A percentile compares a stretch with the other conserved stretches of the same genome.
Evolutionary conservation across 2,797 vertebrate species (phyloP).

Genomic region (Bucorvus abyssinicus): DNA sequence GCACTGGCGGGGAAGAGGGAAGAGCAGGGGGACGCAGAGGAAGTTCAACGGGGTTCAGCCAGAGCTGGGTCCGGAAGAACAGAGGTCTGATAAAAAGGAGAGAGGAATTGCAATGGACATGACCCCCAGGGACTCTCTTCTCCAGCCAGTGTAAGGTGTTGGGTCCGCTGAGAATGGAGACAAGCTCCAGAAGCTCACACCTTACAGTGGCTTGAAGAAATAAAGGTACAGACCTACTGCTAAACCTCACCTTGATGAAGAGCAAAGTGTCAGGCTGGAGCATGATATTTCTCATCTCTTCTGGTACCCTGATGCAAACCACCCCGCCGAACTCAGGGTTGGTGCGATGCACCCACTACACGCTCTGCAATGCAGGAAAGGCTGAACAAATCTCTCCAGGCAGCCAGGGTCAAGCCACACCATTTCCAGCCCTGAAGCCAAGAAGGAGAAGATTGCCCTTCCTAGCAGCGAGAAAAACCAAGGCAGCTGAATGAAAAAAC

Average conservation of each 20-base stretch:
- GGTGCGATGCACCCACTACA: neutral
- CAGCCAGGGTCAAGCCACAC: slow-evolving; percentile 7
- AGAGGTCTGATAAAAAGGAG: slow-evolving; percentile 11
- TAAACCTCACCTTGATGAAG: neutral
- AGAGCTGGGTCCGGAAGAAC: neutral
- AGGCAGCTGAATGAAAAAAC: neutral
- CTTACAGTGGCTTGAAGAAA: neutral
- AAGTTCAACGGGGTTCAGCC: slow-evolving; percentile 50
- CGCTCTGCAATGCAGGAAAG: neutral
- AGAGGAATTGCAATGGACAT: neutral
- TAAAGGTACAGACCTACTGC: neutral
- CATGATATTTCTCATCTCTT: neutral
- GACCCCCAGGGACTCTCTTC: neutral
- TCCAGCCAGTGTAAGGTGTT: neutral
- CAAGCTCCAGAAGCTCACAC: neutral
- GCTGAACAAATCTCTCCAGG: slow-evolving; percentile 25
- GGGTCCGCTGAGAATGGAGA: neutral
- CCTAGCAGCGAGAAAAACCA: slow-evolving; percentile 10
- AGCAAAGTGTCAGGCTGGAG: neutral
- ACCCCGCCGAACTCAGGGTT: neutral
- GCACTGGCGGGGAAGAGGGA: neutral
- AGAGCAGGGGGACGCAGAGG: neutral
- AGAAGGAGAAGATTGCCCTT: neutral
- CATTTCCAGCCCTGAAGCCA: neutral
- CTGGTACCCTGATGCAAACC: accelerated